A percentile compares a stretch with the other conserved stretches of the same genome.
These are phyloP conservation scores for Eulimnadia texana DNA, from an alignment of 1,140 invertebrate genomes.

Conservation along the genomic window DNA sequence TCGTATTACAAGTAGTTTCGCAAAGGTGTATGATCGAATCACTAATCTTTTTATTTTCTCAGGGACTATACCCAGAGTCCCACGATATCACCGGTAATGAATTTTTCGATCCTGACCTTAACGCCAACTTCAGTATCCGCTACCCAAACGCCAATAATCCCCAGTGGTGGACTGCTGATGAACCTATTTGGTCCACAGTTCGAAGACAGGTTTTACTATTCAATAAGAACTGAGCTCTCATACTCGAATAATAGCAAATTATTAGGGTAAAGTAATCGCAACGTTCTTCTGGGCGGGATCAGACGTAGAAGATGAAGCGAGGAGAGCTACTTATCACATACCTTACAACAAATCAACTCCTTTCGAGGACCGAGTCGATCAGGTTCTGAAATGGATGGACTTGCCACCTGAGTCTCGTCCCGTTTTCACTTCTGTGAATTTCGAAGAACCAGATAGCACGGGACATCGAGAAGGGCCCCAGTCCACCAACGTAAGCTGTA, in stretches of 20 bases:
- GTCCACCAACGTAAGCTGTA: constrained; percentile 23
- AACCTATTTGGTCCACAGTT: constrained; percentile 22
- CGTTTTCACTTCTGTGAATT: constrained; percentile 32
- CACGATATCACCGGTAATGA: constrained; percentile 36
- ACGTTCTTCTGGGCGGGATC: constrained; percentile 24
- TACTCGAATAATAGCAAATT: not conserved
- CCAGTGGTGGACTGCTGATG: constrained; percentile 19
- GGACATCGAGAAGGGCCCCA: constrained; percentile 30
- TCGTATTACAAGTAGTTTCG: too few relatives aligned
- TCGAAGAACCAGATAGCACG: constrained; percentile 32
- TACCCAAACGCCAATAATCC: constrained; percentile 13
- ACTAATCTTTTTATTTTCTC: too few relatives aligned
- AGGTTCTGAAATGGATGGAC: constrained; percentile 32
- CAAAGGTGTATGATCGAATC: too few relatives aligned
- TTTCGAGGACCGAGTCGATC: constrained; percentile 27
- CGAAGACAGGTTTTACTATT: constrained; percentile 17
- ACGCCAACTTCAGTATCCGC: constrained; percentile 24
- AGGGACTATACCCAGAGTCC: constrained; percentile 35
- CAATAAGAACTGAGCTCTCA: not conserved
- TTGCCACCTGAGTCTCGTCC: constrained; percentile 20
- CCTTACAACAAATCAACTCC: constrained; percentile 21
- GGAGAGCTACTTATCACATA: constrained; percentile 17
- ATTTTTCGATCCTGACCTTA: constrained; percentile 33
- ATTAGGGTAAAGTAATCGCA: constrained; percentile 20
- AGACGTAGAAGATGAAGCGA: constrained; percentile 18